Conservation (phyloP, 2,797 vertebrate genomes). For the Gallinago solitaria region DNA sequence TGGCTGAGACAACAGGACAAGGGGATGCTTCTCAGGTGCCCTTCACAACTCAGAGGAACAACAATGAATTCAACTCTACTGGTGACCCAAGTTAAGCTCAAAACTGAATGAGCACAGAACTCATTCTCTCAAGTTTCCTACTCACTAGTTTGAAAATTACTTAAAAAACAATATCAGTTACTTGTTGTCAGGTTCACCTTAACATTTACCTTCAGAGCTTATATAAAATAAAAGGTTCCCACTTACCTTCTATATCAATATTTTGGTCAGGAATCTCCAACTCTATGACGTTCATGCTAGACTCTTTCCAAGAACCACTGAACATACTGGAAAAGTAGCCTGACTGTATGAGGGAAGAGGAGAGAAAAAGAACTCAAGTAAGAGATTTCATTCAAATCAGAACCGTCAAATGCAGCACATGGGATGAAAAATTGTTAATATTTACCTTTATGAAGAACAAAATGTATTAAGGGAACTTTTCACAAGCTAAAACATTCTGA, state of each 20-base stretch:
- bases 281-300: conserved; percentile 92
- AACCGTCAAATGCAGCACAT: background rate
- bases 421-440: background rate
- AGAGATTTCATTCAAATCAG: background rate
- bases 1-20: background rate
- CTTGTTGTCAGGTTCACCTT: background rate
- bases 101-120: background rate
- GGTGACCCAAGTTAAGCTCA: background rate
- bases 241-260: conserved; percentile 93
- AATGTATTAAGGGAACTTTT: background rate
- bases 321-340: conserved; percentile 99
- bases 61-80: too few relatives aligned
- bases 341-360: conserved; percentile 78
- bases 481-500: background rate
- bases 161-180: too few relatives aligned
- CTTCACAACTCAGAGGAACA: background rate
- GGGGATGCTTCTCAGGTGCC: background rate
- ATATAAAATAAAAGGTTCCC: background rate
- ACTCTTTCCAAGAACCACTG: conserved; percentile 98
- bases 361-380: background rate
- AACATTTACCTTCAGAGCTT: background rate
- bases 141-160: background rate
- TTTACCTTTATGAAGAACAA: background rate
- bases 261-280: conserved; percentile 98
- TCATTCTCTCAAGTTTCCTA: background rate